phyloP scores from a whole-genome alignment of 2,113 vertebrate species.

The Talpa occidentalis region DNA sequence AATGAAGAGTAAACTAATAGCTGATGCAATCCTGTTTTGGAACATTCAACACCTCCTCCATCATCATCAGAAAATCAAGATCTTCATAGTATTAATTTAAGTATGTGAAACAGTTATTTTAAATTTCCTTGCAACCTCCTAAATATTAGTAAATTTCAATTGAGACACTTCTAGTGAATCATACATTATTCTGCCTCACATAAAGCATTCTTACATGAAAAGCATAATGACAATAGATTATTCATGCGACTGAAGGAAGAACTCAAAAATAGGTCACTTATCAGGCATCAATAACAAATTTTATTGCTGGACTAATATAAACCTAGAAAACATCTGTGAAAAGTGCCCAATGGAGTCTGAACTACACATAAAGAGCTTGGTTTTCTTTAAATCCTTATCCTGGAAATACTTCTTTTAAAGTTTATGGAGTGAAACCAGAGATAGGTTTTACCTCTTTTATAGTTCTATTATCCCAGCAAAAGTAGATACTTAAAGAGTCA shows the following conservation, averaged over 20 bases:
- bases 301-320: neutral
- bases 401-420: constrained; percentile 48
- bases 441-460: constrained; percentile 36
- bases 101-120: neutral
- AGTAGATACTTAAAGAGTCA: neutral
- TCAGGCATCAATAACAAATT: neutral
- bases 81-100: neutral
- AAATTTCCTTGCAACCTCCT: neutral
- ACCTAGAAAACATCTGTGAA: neutral
- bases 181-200: neutral
- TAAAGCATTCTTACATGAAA: neutral
- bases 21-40: neutral
- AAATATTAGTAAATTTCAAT: neutral
- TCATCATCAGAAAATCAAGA: constrained; percentile 27
- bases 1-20: neutral
- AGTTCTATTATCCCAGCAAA: constrained; percentile 28
- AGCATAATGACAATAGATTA: neutral
- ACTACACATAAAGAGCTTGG: neutral
- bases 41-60: neutral
- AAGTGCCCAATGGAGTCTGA: neutral
- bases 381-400: constrained; percentile 12
- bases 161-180: neutral
- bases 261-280: neutral
- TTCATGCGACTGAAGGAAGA: neutral
- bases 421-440: neutral